Percentiles rank a stretch among this genome's conserved stretches.
Evolutionary conservation across 2,797 vertebrate genomes (phyloP).

Genomic region (Falco rusticolus): DNA sequence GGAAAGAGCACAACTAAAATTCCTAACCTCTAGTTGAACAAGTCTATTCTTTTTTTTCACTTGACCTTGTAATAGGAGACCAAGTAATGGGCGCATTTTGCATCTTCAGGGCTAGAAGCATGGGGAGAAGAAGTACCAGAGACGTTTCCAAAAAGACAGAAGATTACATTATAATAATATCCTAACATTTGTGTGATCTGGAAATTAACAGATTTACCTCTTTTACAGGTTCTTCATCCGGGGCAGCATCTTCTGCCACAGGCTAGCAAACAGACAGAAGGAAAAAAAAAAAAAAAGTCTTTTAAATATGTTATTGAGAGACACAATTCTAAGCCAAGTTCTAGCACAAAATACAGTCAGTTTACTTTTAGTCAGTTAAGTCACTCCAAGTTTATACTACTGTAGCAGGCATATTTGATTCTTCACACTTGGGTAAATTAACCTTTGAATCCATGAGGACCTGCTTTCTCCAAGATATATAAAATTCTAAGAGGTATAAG

Average conservation of each 20-base stretch:
- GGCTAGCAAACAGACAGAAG: slow-evolving; percentile 5
- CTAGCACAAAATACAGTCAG: background rate
- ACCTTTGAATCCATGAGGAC: background rate
- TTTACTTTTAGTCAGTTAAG: background rate
- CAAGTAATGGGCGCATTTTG: background rate
- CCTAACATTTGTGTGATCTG: background rate
- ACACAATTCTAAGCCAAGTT: background rate
- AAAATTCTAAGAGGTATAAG: background rate
- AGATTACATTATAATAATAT: background rate
- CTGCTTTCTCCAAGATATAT: background rate
- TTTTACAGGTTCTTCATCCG: slow-evolving; percentile 61
- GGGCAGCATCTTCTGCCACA: slow-evolving; percentile 61
- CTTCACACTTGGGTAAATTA: background rate
- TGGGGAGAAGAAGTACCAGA: rapidly evolving
- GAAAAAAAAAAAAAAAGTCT: background rate
- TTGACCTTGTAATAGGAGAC: background rate
- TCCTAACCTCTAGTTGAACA: background rate
- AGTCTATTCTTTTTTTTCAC: background rate
- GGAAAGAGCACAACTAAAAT: background rate
- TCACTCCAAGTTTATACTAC: background rate
- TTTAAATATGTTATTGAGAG: background rate
- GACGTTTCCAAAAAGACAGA: background rate
- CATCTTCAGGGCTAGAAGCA: background rate
- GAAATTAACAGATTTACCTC: slow-evolving; percentile 51
- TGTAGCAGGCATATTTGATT: background rate